Conservation (phyloP, 1,140 invertebrate genomes). For the Periplaneta americana region DNA sequence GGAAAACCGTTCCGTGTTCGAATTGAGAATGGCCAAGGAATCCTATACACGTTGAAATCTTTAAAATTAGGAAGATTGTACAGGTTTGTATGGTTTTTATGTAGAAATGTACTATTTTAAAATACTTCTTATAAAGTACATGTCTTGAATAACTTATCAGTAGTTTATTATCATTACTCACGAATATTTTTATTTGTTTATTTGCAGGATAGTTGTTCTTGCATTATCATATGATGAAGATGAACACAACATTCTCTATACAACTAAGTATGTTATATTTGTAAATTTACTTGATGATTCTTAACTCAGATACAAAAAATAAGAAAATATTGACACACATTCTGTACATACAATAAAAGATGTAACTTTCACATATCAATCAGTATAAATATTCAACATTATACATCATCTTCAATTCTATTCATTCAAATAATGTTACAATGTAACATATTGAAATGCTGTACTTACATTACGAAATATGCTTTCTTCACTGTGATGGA, state of each 20-base stretch:
- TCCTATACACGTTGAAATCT: slow-evolving; percentile 10
- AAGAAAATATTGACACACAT: no score
- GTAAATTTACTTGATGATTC: slow-evolving; percentile 4
- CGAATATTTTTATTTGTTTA: neutral
- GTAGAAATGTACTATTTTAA: no score
- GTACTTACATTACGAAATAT: no score
- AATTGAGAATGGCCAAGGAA: slow-evolving; percentile 14
- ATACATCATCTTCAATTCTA: no score
- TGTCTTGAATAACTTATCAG: neutral
- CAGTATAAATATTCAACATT: no score
- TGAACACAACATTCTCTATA: slow-evolving; percentile 9
- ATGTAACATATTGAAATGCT: no score
- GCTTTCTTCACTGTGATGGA: no score
- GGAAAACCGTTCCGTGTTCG: slow-evolving; percentile 16
- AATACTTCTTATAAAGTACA: neutral
- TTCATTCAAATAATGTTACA: no score
- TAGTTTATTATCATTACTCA: neutral
- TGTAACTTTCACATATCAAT: no score
- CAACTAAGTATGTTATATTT: slow-evolving; percentile 11
- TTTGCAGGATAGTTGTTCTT: slow-evolving; percentile 8
- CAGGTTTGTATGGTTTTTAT: slow-evolving; percentile 1
- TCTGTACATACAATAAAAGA: no score
- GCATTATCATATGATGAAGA: slow-evolving; percentile 15
- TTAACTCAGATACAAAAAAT: no score
- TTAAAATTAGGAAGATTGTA: slow-evolving; percentile 4